Evolutionary conservation across 2,113 vertebrate species (phyloP), one percentile per base, ranked within the genome.

Genomic region (Nycticorax nycticorax): DNA sequence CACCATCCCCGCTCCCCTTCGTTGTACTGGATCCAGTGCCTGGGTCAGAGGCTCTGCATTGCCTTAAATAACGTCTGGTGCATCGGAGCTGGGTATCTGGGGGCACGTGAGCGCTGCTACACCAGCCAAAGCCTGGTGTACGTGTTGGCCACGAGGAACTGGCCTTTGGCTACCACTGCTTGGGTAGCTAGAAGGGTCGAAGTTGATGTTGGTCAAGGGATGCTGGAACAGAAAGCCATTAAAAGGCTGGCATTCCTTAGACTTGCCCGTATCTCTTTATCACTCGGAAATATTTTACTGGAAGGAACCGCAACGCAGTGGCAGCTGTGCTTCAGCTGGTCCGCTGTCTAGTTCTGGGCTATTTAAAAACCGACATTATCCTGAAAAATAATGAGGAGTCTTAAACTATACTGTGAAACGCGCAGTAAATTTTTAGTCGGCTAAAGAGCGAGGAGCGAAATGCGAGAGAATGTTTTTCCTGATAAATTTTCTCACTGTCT

Each of bases 121-220:
- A 39, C 5, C 28, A 41, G 50, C 47, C 80, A 80, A 64, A 77
- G 45, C 55, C 52, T 56, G 39, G 60, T 27, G 52, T 4, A 18
- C 0, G 0, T 0, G 0, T 3, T 72, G 86, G 77, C 43, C 48
- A 45, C 0, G 4, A 60, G 57, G 57, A 85, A 62, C 11, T n/a
- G 62, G 23, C 22, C 5, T 57, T 50, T 81, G 32, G 33, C 62
- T 85, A 74, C 56, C 26, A 10, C 50, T 59, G 47, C 74, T 2
- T 63, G 33, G 35, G 24, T 12, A 59, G n/a, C 53, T 75, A 66
- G 30, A 89, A 94, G 26, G 5, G 28, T 80, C 88, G 63, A 62
- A 66, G 55, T 41, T 67, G 47, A 20, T 2, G 4, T 16, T 39
- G 33, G 64, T 33, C 55, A 47, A 26, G 52, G 28, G 60, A 77